phyloP scores from a whole-genome alignment of 2,797 vertebrate species.

The Nannoperca obscura region DNA sequence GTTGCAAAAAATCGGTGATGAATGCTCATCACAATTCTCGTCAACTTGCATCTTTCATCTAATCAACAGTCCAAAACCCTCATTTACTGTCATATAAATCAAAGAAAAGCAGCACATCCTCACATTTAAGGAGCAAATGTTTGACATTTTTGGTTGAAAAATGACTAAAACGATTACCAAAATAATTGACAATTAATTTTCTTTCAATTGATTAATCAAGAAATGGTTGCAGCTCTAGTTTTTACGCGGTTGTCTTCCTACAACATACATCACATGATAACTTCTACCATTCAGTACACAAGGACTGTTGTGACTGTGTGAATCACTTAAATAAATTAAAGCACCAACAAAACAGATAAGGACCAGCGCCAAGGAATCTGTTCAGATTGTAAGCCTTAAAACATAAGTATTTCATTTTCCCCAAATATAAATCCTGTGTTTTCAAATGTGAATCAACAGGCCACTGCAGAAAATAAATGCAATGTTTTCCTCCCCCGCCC shows the following conservation, averaged over 20 bases:
- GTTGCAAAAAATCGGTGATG: no score
- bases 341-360: neutral
- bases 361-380: conserved; percentile 24
- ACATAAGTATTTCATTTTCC: conserved; percentile 37
- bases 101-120: no score
- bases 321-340: neutral
- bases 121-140: no score
- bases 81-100: no score
- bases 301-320: neutral
- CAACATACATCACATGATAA: neutral
- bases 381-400: conserved; percentile 28
- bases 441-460: conserved; percentile 36
- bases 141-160: no score
- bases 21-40: no score
- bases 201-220: no score
- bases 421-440: conserved; percentile 49
- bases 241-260: neutral
- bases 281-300: neutral
- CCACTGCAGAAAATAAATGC: conserved; percentile 50
- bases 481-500: conserved; percentile 18
- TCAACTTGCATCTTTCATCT: no score
- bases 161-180: no score
- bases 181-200: no score
- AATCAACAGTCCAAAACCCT: no score
- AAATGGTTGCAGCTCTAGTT: no score